Conservation (phyloP, 1,140 invertebrate species). For the Sinonovacula constricta region DNA sequence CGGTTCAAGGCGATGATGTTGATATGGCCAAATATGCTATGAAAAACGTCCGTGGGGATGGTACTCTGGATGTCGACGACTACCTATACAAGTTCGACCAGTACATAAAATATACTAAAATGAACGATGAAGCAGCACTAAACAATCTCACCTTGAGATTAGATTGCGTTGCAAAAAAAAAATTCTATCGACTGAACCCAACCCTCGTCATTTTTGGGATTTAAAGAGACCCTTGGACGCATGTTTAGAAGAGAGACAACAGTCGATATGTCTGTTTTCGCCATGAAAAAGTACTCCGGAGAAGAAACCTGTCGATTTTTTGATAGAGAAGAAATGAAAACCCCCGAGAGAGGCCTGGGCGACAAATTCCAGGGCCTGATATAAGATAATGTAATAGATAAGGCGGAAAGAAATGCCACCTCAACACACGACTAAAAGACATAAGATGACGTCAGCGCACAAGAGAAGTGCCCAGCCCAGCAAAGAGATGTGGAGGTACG, state of each 20-base stretch:
- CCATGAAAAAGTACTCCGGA: background rate
- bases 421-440: background rate
- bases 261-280: background rate
- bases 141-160: background rate
- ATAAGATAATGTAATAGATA: too few relatives aligned
- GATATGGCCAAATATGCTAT: too few relatives aligned
- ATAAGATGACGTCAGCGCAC: background rate
- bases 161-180: background rate
- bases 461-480: background rate
- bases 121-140: background rate
- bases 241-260: background rate
- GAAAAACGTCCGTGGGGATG: background rate
- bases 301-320: background rate
- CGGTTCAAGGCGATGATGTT: too few relatives aligned
- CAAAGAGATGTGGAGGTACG: slow-evolving; percentile 18
- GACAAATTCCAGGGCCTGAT: background rate
- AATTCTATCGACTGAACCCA: background rate
- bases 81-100: slow-evolving; percentile 5
- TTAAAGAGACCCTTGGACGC: background rate
- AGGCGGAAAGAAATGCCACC: background rate
- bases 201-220: background rate
- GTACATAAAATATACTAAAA: background rate
- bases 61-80: background rate
- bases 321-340: background rate
- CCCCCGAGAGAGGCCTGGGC: background rate